phyloP scores from a whole-genome alignment of 2,888 invertebrate genomes.

The Erebia epiphron region DNA sequence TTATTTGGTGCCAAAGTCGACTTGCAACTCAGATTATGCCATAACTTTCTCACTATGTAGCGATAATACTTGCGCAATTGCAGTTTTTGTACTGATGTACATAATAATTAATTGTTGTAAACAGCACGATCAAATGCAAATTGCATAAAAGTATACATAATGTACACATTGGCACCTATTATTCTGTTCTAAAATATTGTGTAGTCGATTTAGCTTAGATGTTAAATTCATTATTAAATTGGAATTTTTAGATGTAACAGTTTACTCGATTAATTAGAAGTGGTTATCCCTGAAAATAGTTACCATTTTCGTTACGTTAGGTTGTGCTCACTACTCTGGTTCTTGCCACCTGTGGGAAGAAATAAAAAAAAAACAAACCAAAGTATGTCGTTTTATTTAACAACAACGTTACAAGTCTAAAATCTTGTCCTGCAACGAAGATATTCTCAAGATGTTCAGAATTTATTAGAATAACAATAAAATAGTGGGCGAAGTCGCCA shows the following conservation, averaged over 20 bases:
- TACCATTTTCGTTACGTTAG: constrained; percentile 79
- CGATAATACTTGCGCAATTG: constrained; percentile 16
- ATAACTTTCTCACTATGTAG: constrained; percentile 17
- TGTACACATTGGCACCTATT: constrained; percentile 39
- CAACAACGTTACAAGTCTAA: background rate
- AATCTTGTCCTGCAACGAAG: constrained; percentile 13
- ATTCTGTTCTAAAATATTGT: constrained; percentile 36
- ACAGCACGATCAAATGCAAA: constrained; percentile 21
- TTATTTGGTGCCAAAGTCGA: constrained; percentile 49
- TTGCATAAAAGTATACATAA: background rate
- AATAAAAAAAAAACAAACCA: constrained; percentile 77
- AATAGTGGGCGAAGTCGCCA: constrained; percentile 73
- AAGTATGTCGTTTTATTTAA: constrained; percentile 54
- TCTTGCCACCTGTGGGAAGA: constrained; percentile 77
- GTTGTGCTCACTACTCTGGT: constrained; percentile 79
- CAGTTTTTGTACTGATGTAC: constrained; percentile 8
- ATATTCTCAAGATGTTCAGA: constrained; percentile 48
- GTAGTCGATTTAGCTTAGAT: constrained; percentile 41
- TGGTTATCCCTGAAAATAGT: constrained; percentile 80
- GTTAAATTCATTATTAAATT: constrained; percentile 38
- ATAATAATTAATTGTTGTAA: constrained; percentile 19
- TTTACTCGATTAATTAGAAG: constrained; percentile 50
- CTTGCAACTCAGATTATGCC: constrained; percentile 16
- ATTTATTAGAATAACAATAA: constrained; percentile 68
- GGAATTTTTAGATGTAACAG: constrained; percentile 31